Evolutionary conservation across 30 jellyfish, hydroid and myxozoan species (phyloP).

Genomic region (Chrysaora quinquecirrha): DNA sequence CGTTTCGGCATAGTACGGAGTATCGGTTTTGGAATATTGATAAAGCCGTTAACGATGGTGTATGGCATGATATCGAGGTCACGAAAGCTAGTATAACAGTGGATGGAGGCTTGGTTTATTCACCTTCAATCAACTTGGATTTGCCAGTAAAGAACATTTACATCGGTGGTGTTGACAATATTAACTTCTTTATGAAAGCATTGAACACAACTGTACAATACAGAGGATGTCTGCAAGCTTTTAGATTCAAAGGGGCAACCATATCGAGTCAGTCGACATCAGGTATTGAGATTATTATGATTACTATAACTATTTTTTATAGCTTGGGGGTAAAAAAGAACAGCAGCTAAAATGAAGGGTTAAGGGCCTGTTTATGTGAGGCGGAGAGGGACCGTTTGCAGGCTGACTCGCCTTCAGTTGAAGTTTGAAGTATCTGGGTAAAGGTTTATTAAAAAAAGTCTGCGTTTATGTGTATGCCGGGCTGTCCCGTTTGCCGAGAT

Average conservation of each 20-base stretch:
- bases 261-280: constrained; percentile 11
- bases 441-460: too few relatives aligned
- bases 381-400: too few relatives aligned
- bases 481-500: too few relatives aligned
- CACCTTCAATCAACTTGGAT: not conserved
- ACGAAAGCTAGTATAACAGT: constrained; percentile 20
- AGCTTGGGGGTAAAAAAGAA: too few relatives aligned
- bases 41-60: constrained; percentile 44
- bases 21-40: not conserved
- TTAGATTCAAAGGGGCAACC: constrained; percentile 24
- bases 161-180: constrained; percentile 53
- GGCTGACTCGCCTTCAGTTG: too few relatives aligned
- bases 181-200: constrained; percentile 24
- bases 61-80: constrained; percentile 41
- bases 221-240: constrained; percentile 73
- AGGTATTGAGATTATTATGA: not conserved
- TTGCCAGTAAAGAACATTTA: constrained; percentile 24
- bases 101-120: constrained; percentile 6
- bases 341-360: too few relatives aligned
- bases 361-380: too few relatives aligned
- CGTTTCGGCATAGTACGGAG: constrained; percentile 11
- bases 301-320: not conserved
- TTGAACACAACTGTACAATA: constrained; percentile 15
- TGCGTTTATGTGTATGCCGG: too few relatives aligned
- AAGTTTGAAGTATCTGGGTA: too few relatives aligned